These are phyloP conservation scores for Monochamus alternatus DNA, from an alignment of 2,888 invertebrate genomes.

Conservation along the genomic window DNA sequence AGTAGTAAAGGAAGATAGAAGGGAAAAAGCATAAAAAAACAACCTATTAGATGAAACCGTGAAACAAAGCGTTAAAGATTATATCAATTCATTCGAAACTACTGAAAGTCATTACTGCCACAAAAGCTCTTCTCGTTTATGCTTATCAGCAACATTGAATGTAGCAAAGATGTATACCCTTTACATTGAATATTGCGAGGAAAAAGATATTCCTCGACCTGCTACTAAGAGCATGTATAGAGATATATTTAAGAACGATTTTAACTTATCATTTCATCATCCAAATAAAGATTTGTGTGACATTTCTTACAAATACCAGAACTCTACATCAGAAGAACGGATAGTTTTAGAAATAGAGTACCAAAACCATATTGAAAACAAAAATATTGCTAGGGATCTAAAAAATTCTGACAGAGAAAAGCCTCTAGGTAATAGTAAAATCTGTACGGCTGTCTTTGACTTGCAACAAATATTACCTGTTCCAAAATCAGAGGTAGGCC, in stretches of 20 bases:
- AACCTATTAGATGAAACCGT: background rate
- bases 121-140: constrained; percentile 1
- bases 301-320: constrained; percentile 11
- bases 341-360: constrained; percentile 36
- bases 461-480: constrained; percentile 17
- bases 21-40: background rate
- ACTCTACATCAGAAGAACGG: background rate
- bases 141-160: constrained; percentile 28
- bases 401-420: constrained; percentile 47
- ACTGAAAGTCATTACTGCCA: background rate
- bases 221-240: constrained; percentile 44
- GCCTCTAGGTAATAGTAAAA: constrained; percentile 5
- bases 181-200: constrained; percentile 29
- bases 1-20: background rate
- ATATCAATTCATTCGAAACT: background rate
- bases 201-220: constrained; percentile 32
- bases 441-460: constrained; percentile 44
- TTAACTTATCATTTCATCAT: constrained; percentile 56
- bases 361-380: background rate
- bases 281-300: constrained; percentile 49
- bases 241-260: constrained; percentile 55
- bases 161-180: constrained; percentile 27
- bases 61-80: background rate
- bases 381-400: constrained; percentile 47
- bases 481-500: constrained; percentile 43